phyloP scores from a whole-genome alignment of 2,113 vertebrate genomes.

The Willisornis vidua region DNA sequence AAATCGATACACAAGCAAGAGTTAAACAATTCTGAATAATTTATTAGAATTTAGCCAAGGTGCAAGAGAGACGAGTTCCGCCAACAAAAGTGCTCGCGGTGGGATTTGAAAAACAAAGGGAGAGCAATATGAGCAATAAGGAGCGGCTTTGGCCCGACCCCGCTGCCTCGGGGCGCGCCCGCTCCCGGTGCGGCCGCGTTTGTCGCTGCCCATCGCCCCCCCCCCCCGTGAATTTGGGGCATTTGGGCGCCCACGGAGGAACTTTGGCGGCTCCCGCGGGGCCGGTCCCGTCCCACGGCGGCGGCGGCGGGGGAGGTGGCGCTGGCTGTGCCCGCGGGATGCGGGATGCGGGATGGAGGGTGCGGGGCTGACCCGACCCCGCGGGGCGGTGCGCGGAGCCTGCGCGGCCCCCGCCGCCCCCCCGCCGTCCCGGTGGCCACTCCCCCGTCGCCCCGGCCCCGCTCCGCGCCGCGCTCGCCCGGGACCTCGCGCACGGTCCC shows the following conservation, averaged over 20 bases:
- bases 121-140: neutral
- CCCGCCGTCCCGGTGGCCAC: neutral
- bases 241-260: neutral
- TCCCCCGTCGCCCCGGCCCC: conserved; percentile 81
- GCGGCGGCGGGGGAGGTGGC: neutral
- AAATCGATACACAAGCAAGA: conserved; percentile 29
- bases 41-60: conserved; percentile 21
- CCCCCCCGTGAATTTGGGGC: neutral
- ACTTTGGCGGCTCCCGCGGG: conserved; percentile 10
- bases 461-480: too few relatives aligned
- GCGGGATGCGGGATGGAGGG: neutral
- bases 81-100: neutral
- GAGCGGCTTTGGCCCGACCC: neutral
- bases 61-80: neutral
- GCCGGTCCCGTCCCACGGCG: neutral
- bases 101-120: conserved; percentile 3
- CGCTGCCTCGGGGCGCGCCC: neutral
- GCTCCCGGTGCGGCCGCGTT: neutral
- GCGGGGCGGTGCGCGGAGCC: conserved; percentile 6
- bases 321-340: neutral
- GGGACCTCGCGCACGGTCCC: too few relatives aligned
- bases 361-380: neutral
- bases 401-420: neutral
- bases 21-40: conserved; percentile 57
- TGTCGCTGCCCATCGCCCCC: neutral